Percentiles rank a stretch among this genome's conserved stretches.
Conservation (phyloP, 2,888 invertebrate species). For the Eumacrocentrus americanus region DNA sequence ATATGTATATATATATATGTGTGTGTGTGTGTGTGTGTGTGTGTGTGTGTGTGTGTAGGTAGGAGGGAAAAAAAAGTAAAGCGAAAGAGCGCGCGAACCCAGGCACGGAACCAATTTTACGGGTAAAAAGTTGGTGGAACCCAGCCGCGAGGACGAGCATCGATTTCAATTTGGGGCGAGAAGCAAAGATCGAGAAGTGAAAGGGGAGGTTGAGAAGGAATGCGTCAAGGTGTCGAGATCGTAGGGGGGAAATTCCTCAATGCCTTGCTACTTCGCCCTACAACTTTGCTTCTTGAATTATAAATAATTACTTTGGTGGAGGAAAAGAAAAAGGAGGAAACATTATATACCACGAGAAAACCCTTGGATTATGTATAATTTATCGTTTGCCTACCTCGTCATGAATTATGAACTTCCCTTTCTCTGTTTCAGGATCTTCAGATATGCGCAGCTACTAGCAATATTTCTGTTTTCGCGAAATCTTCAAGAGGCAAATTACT, state of each 20-base stretch:
- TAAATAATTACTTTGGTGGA: conserved; percentile 30
- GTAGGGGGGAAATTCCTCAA: conserved; percentile 22
- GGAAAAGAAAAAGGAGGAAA: conserved; percentile 3
- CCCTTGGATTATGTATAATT: conserved; percentile 25
- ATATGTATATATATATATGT: too few species aligned
- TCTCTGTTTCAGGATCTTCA: too few species aligned
- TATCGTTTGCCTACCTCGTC: conserved; percentile 11
- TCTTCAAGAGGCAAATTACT: conserved; percentile 11
- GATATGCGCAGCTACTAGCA: too few species aligned
- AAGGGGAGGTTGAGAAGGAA: conserved; percentile 17
- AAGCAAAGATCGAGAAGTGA: conserved; percentile 25
- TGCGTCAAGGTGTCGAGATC: conserved; percentile 26
- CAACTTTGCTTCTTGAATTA: conserved; percentile 26
- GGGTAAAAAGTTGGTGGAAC: conserved; percentile 38
- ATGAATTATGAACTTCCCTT: conserved; percentile 25
- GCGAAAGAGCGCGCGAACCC: conserved; percentile 32
- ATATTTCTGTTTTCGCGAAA: conserved; percentile 6
- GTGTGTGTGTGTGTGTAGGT: background rate
- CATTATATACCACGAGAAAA: conserved; percentile 11
- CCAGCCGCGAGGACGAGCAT: conserved; percentile 36
- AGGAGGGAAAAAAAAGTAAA: conserved; percentile 26
- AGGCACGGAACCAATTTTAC: conserved; percentile 45
- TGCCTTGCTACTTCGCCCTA: conserved; percentile 20
- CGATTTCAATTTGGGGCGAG: conserved; percentile 41
- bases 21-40: background rate